Evolutionary conservation across 1,140 invertebrate genomes (phyloP).

Genomic region (Melitaea cinxia): DNA sequence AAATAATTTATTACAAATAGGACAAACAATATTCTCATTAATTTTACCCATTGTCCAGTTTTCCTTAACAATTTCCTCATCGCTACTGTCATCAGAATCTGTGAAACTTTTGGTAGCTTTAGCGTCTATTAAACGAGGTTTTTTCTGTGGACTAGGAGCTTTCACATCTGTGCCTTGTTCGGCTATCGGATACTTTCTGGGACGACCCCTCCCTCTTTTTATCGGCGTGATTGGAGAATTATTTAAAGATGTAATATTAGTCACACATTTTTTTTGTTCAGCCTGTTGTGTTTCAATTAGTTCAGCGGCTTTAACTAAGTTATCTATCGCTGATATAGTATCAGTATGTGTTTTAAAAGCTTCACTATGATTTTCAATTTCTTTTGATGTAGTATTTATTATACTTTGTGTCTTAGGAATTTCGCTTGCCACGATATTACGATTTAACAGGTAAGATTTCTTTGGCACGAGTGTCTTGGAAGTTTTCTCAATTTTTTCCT

Average conservation of each 20-base stretch:
- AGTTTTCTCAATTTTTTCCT: conserved; percentile 62
- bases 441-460: conserved; percentile 70
- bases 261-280: conserved; percentile 49
- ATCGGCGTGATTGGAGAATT: conserved; percentile 50
- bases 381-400: conserved; percentile 41
- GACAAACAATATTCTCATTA: conserved; percentile 77
- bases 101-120: conserved; percentile 46
- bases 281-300: conserved; percentile 70
- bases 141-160: conserved; percentile 62
- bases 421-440: conserved; percentile 44
- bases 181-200: conserved; percentile 70
- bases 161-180: conserved; percentile 46
- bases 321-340: conserved; percentile 67
- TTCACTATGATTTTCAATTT: conserved; percentile 41
- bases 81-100: conserved; percentile 58
- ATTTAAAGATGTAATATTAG: conserved; percentile 34
- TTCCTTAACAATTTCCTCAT: conserved; percentile 66
- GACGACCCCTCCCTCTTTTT: conserved; percentile 72
- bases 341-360: conserved; percentile 45
- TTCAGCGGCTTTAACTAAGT: conserved; percentile 73
- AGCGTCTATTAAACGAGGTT: conserved; percentile 57
- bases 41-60: conserved; percentile 79
- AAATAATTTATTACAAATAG: conserved; percentile 78
- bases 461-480: conserved; percentile 64
- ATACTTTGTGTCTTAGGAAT: conserved; percentile 23